Conservation (phyloP, 92 coral and sea anemone genomes). For the Blastomussa wellsi region DNA sequence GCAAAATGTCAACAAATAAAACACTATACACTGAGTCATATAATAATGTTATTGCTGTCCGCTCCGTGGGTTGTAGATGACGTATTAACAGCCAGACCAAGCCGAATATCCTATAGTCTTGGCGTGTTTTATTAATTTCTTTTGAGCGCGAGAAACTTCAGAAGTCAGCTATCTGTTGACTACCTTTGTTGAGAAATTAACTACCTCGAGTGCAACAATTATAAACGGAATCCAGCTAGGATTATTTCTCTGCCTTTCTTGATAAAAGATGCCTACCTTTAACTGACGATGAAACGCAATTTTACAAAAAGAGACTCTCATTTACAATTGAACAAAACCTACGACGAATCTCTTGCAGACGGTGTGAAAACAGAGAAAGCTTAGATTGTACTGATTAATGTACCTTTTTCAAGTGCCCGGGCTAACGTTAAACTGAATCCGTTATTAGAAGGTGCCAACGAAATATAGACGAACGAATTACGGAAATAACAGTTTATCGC, state of each 20-base stretch:
- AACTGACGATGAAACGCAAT: not conserved
- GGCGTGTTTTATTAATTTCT: not conserved
- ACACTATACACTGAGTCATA: not conserved
- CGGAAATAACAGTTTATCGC: constrained; percentile 35
- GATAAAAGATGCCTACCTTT: not conserved
- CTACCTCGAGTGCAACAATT: not conserved
- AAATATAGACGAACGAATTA: not conserved
- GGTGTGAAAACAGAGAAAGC: not conserved
- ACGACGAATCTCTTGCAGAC: not conserved
- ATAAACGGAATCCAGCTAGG: not conserved
- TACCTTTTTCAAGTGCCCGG: not conserved
- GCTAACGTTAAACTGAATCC: not conserved
- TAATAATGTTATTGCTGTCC: not conserved
- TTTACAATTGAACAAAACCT: not conserved
- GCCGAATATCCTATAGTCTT: not conserved
- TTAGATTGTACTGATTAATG: not conserved
- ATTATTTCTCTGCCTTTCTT: not conserved
- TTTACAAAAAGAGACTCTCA: not conserved
- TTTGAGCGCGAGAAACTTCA: not conserved
- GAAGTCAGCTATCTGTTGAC: not conserved
- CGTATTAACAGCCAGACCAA: not conserved
- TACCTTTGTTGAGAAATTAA: not conserved
- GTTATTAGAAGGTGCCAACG: not conserved
- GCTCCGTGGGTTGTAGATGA: constrained; percentile 22
- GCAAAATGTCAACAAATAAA: constrained; percentile 15